Evolutionary conservation across 2,113 vertebrate genomes (phyloP), one percentile per base, ranked within the genome.

Genomic region (Colius striatus): DNA sequence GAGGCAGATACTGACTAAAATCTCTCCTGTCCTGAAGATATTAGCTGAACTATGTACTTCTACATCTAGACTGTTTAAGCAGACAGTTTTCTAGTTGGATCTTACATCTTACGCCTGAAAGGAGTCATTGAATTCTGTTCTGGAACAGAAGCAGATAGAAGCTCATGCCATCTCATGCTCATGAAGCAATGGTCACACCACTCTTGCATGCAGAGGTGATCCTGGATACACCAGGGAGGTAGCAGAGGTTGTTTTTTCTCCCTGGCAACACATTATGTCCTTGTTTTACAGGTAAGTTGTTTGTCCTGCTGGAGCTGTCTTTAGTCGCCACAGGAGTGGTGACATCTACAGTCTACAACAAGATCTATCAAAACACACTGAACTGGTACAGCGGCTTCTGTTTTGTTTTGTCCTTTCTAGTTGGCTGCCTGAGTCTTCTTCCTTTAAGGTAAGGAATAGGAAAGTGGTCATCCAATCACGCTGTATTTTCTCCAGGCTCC

Each of bases 311-410:
- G 87, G 99, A 99, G 96, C 48, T 99, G 70, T 97, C 97, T 25
- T 97, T 99, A 93, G 98, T 98, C 78, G 86, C 98, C 34, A 98
- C 98, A 0, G 98, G 98, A 34, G 98, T 99, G 93, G 98, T 94
- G 43, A 98, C 99, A 86, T 98, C 98, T 62, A 98, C 98, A 1
- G 47, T 97, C 84, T 99, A 97, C 71, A 99, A 99, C 38, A 98
- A 98, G 87, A 98, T 99, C 91, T 99, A 99, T 84, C 99, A 99
- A 97, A 72, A 87, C 43, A 99, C 98, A 34, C 75, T 99, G 93
- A 94, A 97, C 92, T 98, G 98, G 98, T 98, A 98, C 58, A 96
- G 98, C 0, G 95, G 99, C 61, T 98, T 99, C 79, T 98, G 99
- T 91, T 99, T 99, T 88, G 95, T 89, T 10, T 84, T 99, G 16